Conservation (phyloP, 2,888 invertebrate genomes). For the Acleris holmiana region DNA sequence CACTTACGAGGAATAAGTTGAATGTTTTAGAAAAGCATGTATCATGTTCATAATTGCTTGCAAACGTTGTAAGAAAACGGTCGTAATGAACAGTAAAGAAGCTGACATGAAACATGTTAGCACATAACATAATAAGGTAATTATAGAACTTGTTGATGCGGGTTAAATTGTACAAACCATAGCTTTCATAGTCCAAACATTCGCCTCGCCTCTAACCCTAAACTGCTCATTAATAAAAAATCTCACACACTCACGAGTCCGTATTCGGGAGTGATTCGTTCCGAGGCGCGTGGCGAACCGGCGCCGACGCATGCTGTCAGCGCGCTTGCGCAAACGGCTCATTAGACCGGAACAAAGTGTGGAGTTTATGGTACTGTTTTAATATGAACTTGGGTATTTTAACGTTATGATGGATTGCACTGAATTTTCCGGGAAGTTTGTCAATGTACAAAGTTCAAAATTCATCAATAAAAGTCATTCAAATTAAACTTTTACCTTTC, state of each 20-base stretch:
- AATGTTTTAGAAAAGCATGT: too few relatives aligned
- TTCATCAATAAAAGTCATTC: too few relatives aligned
- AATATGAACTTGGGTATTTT: conserved; percentile 46
- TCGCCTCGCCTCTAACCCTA: conserved; percentile 16
- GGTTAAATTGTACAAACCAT: too few relatives aligned
- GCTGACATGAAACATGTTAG: too few relatives aligned
- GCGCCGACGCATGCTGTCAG: conserved; percentile 63
- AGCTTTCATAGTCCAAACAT: not conserved
- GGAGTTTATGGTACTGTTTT: conserved; percentile 42
- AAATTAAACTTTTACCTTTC: too few relatives aligned
- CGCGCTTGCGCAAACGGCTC: conserved; percentile 74
- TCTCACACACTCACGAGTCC: conserved; percentile 62
- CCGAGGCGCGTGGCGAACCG: conserved; percentile 69
- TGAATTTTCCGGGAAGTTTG: not conserved
- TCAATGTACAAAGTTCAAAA: not conserved
- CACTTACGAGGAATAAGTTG: too few relatives aligned
- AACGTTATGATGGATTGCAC: conserved; percentile 8
- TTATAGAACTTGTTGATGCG: too few relatives aligned
- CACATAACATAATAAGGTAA: too few relatives aligned
- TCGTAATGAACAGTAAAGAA: too few relatives aligned
- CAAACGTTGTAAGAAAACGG: too few relatives aligned
- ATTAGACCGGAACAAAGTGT: conserved; percentile 75
- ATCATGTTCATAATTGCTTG: too few relatives aligned
- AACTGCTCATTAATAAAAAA: conserved; percentile 46
- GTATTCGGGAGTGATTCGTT: conserved; percentile 77